Evolutionary conservation across 2,888 invertebrate genomes (phyloP).

Genomic region (Napeogenes inachia): DNA sequence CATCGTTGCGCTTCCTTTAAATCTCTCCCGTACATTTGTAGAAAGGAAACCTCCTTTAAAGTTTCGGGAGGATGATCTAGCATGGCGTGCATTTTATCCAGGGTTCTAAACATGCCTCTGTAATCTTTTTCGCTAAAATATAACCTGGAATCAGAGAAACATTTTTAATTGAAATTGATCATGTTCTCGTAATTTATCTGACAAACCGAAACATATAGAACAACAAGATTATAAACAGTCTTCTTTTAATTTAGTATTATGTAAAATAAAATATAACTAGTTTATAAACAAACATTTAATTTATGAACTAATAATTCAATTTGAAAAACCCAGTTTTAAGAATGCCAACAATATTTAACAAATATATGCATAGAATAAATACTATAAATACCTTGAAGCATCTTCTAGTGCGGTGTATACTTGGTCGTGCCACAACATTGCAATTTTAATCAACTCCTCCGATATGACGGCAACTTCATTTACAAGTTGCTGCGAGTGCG

Average conservation of each 20-base stretch:
- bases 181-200: background rate
- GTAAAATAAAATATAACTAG: too few relatives aligned
- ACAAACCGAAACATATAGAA: background rate
- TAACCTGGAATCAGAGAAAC: slow-evolving; percentile 71
- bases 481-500: slow-evolving; percentile 93
- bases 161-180: background rate
- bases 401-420: slow-evolving; percentile 88
- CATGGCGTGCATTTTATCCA: slow-evolving; percentile 96
- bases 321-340: background rate
- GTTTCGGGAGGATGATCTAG: slow-evolving; percentile 96
- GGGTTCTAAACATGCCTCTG: slow-evolving; percentile 95
- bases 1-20: slow-evolving; percentile 95
- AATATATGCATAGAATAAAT: background rate
- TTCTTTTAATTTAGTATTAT: too few relatives aligned
- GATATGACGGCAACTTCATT: slow-evolving; percentile 96
- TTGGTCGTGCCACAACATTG: slow-evolving; percentile 99
- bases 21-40: slow-evolving; percentile 97
- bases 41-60: slow-evolving; percentile 97
- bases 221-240: too few relatives aligned
- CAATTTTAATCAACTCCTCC: slow-evolving; percentile 97
- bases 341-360: background rate
- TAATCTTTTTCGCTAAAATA: slow-evolving; percentile 98
- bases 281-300: too few relatives aligned
- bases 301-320: too few relatives aligned
- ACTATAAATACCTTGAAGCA: slow-evolving; percentile 80